phyloP scores from a whole-genome alignment of 1,140 invertebrate species.

The Ladona fulva region DNA sequence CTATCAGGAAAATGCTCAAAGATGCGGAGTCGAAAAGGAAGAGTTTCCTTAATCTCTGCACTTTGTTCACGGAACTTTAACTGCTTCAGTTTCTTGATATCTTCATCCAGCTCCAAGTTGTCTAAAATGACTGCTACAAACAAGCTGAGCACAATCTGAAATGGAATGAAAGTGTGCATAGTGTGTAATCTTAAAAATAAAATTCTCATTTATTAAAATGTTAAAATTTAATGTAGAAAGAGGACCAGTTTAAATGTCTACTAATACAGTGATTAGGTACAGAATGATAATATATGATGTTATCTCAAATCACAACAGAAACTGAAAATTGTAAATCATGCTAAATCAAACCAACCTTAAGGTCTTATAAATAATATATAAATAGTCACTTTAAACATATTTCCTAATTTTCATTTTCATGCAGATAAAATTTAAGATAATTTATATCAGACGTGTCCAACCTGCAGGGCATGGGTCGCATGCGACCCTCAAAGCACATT shows the following conservation, averaged over 20 bases:
- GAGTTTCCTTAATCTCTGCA: slow-evolving; percentile 90
- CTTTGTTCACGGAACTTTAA: slow-evolving; percentile 94
- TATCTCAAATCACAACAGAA: too few species aligned
- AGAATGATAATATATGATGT: too few species aligned
- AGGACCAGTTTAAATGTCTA: neutral
- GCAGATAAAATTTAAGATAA: too few species aligned
- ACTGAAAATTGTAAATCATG: too few species aligned
- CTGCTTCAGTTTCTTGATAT: slow-evolving; percentile 99
- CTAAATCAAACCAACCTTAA: too few species aligned
- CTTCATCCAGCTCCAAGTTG: slow-evolving; percentile 98
- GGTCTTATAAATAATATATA: too few species aligned
- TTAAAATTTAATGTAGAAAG: neutral
- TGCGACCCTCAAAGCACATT: too few species aligned
- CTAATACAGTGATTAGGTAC: too few species aligned
- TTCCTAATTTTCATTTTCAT: too few species aligned
- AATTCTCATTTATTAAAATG: neutral
- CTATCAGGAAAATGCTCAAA: slow-evolving; percentile 99
- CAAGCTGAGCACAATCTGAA: slow-evolving; percentile 94
- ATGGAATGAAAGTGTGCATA: slow-evolving; percentile 20
- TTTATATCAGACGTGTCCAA: too few species aligned
- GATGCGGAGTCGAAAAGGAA: slow-evolving; percentile 89
- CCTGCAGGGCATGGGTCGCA: too few species aligned
- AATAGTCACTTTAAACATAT: too few species aligned
- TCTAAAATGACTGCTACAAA: slow-evolving; percentile 99
- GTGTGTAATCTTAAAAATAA: neutral